A percentile compares a stretch with the other conserved stretches of the same genome.
phyloP scores from a whole-genome alignment of 2,888 invertebrate genomes.

The Bellardia pandia region DNA sequence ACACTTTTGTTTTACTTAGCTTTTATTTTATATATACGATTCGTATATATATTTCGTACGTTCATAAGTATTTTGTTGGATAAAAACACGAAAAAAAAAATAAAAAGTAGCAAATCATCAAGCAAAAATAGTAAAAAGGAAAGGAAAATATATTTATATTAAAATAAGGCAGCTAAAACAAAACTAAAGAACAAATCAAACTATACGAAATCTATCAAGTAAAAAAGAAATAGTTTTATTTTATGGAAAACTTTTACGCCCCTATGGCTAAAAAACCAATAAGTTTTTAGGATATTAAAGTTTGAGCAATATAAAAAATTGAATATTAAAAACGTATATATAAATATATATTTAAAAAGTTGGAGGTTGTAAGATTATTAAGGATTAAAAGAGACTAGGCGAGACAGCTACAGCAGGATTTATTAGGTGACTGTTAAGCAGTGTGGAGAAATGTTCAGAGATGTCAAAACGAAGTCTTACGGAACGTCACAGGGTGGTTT shows the following conservation, averaged over 20 bases:
- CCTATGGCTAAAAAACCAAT: constrained; percentile 70
- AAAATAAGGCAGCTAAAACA: constrained; percentile 47
- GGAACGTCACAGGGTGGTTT: too few relatives aligned
- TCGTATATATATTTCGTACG: too few relatives aligned
- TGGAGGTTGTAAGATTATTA: neutral
- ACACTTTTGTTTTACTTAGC: constrained; percentile 50
- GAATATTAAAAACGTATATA: neutral
- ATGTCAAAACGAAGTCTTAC: too few relatives aligned
- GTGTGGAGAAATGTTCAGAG: too few relatives aligned
- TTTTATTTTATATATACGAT: too few relatives aligned
- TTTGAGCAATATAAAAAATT: constrained; percentile 32
- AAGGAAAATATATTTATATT: constrained; percentile 47
- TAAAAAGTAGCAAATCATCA: constrained; percentile 62
- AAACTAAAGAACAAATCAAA: constrained; percentile 52
- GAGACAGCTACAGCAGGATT: neutral
- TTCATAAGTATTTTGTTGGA: neutral
- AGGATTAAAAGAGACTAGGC: neutral
- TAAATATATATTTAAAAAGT: constrained; percentile 22
- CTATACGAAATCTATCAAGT: constrained; percentile 57
- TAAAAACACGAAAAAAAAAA: neutral
- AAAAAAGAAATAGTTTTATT: constrained; percentile 64
- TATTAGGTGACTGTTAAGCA: too few relatives aligned
- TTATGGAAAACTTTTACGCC: constrained; percentile 70
- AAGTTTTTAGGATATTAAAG: constrained; percentile 70
- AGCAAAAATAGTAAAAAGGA: constrained; percentile 40